A percentile compares a stretch with the other conserved stretches of the same genome.
These are phyloP conservation scores for Choloepus didactylus DNA, from an alignment of 2,797 vertebrate genomes.

Conservation along the genomic window DNA sequence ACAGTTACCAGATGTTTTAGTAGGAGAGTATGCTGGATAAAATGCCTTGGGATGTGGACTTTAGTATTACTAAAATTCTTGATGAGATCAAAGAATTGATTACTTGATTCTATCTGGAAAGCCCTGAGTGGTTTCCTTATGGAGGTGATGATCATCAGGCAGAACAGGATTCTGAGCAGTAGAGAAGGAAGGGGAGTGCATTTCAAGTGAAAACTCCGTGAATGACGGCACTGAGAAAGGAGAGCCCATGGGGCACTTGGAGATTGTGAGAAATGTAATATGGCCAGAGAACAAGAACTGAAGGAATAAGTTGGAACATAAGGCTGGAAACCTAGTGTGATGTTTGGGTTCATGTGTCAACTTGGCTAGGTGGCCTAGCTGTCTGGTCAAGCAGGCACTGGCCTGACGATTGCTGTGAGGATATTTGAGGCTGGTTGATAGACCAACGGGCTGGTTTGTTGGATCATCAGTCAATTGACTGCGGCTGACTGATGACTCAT, in stretches of 20 bases:
- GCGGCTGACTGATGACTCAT: too few species aligned
- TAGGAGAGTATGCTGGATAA: not conserved
- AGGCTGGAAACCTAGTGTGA: not conserved
- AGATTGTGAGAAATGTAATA: not conserved
- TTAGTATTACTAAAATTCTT: not conserved
- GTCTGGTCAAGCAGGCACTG: too few species aligned
- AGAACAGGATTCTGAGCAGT: not conserved
- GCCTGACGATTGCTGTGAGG: too few species aligned
- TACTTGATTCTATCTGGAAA: not conserved
- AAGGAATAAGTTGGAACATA: too few species aligned
- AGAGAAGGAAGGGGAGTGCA: not conserved
- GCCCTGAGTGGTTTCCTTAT: not conserved
- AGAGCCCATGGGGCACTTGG: too few species aligned
- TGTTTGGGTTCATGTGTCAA: too few species aligned
- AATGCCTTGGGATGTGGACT: not conserved
- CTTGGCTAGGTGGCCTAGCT: too few species aligned
- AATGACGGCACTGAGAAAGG: too few species aligned
- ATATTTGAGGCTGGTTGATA: too few species aligned
- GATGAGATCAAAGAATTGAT: not conserved
- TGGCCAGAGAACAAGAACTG: not conserved
- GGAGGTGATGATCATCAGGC: not conserved
- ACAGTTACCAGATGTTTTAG: too few species aligned
- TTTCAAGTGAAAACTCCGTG: not conserved
- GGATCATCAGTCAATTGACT: too few species aligned
- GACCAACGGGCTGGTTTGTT: too few species aligned